A percentile compares a stretch with the other conserved stretches of the same genome.
These are phyloP conservation scores for Zelostemma sp. DNA, from an alignment of 1,140 invertebrate genomes.

Conservation along the genomic window DNA sequence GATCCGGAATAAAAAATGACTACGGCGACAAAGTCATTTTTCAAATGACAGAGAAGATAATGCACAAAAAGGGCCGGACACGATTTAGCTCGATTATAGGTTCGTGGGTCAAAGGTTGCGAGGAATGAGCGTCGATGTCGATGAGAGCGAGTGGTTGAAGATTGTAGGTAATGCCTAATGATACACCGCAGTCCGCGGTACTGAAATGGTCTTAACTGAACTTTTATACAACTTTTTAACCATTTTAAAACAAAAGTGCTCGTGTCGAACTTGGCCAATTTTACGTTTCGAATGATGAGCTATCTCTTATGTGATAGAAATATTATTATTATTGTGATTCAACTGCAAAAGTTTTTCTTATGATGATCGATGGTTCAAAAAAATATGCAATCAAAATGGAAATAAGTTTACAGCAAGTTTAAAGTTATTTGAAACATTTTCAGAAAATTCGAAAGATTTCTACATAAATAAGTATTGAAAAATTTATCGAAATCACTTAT, in stretches of 20 bases:
- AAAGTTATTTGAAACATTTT: too few species aligned
- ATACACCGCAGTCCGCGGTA: slow-evolving; percentile 43
- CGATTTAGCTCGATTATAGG: slow-evolving; percentile 64
- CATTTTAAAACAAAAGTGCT: slow-evolving; percentile 20
- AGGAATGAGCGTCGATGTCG: slow-evolving; percentile 56
- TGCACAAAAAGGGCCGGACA: slow-evolving; percentile 60
- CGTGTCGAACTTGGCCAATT: neutral
- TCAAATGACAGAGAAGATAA: slow-evolving; percentile 33
- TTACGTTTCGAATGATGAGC: slow-evolving; percentile 15
- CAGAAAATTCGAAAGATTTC: too few species aligned
- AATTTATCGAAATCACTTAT: too few species aligned
- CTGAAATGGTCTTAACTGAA: slow-evolving; percentile 33
- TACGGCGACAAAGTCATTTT: neutral
- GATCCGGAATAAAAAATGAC: neutral
- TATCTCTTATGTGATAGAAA: neutral
- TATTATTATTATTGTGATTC: neutral
- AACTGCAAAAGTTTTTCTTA: too few species aligned
- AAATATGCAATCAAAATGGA: too few species aligned
- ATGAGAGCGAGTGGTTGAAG: slow-evolving; percentile 52
- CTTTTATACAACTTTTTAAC: slow-evolving; percentile 27
- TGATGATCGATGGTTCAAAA: too few species aligned
- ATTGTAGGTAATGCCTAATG: slow-evolving; percentile 66
- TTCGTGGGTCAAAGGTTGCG: slow-evolving; percentile 61
- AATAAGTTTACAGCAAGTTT: too few species aligned
- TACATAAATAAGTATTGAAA: too few species aligned